These are phyloP conservation scores for Lapara coniferarum DNA, from an alignment of 2,888 invertebrate species.

Conservation along the genomic window DNA sequence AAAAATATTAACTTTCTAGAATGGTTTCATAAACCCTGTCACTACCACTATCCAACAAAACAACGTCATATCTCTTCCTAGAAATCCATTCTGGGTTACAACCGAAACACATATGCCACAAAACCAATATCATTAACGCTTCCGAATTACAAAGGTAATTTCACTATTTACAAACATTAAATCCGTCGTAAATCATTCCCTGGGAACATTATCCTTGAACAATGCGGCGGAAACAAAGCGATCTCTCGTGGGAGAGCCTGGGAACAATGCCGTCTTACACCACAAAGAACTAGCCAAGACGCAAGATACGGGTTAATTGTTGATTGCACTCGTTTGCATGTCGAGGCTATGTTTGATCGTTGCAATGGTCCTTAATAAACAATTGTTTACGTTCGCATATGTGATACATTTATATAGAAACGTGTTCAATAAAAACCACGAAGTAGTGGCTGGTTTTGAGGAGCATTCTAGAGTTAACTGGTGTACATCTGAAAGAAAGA, in stretches of 20 bases:
- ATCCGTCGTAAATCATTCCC: slow-evolving; percentile 29
- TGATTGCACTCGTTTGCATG: background rate
- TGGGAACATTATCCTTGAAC: slow-evolving; percentile 71
- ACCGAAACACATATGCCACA: too few relatives aligned
- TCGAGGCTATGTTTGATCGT: background rate
- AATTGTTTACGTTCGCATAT: background rate
- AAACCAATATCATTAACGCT: too few relatives aligned
- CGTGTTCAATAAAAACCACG: too few relatives aligned
- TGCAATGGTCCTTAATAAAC: background rate
- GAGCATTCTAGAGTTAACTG: too few relatives aligned
- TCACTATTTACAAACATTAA: slow-evolving; percentile 25
- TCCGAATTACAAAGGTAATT: slow-evolving; percentile 26
- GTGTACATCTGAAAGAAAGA: too few relatives aligned
- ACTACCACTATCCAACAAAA: too few relatives aligned
- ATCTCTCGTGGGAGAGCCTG: slow-evolving; percentile 60
- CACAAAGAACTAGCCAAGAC: slow-evolving; percentile 49
- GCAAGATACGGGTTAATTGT: slow-evolving; percentile 46
- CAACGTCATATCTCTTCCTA: too few relatives aligned
- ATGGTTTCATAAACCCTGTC: too few relatives aligned
- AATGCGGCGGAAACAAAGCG: slow-evolving; percentile 66
- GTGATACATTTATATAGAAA: too few relatives aligned
- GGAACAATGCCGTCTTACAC: slow-evolving; percentile 64
- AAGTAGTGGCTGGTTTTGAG: too few relatives aligned
- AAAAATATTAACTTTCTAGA: too few relatives aligned
- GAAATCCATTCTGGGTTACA: too few relatives aligned